Percentiles rank a stretch among this genome's conserved stretches.
Conservation (phyloP, 1,140 invertebrate genomes). For the Trichomalopsis sarcophagae region DNA sequence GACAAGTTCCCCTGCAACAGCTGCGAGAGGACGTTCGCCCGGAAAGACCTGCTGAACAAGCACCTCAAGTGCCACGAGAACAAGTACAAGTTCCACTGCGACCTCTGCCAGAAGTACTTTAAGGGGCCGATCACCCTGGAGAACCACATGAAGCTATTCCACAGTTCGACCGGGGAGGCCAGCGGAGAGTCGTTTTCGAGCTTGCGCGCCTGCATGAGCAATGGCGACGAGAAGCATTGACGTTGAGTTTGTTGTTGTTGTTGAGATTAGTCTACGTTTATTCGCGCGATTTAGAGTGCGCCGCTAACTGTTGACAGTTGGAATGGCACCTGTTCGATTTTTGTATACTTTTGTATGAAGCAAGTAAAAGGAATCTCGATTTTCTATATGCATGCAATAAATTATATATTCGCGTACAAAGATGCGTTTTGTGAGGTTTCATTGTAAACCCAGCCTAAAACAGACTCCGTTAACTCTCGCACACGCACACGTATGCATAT, state of each 20-base stretch:
- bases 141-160: constrained; percentile 60
- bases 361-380: not conserved
- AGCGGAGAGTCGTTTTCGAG: not conserved
- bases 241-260: not conserved
- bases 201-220: not conserved
- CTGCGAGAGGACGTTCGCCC: constrained; percentile 67
- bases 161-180: constrained; percentile 29
- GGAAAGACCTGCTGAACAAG: constrained; percentile 69
- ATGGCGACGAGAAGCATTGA: not conserved
- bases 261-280: not conserved
- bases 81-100: constrained; percentile 63
- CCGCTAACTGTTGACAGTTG: not conserved
- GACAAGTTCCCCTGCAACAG: constrained; percentile 66
- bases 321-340: not conserved
- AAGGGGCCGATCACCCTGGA: constrained; percentile 62
- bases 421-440: too few relatives aligned
- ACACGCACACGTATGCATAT: not conserved
- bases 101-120: constrained; percentile 65
- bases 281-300: too few relatives aligned
- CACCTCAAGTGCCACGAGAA: constrained; percentile 68
- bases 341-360: not conserved
- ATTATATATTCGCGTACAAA: not conserved
- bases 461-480: not conserved
- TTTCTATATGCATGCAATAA: not conserved
- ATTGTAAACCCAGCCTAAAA: not conserved